Base-by-base conservation (phyloP, 1,140 invertebrate genomes). In the Oncopodura yosiiana region DNA sequence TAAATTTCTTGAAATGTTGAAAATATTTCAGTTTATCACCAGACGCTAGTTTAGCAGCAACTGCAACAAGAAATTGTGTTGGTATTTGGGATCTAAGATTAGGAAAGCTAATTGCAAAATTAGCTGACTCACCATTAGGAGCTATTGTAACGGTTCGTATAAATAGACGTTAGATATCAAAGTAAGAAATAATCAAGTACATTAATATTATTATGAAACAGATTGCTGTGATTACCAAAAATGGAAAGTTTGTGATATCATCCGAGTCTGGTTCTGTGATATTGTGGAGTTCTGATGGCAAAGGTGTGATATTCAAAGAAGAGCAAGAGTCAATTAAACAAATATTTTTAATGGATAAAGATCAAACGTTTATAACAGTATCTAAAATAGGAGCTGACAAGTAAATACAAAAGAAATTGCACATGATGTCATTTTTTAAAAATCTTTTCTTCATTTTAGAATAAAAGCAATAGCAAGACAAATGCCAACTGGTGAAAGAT, bases 91-190 rank as follows among this genome's bases (percentile, higher is more conserved):
- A 94, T 69, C 77, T 94, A n/a, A 77, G 82, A 53, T 82, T 81
- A 1, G 92, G 91, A 1, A 82, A 82, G 66, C 72, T 95, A 9
- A 73, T 86, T 41, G 78, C 85, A 4, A 88, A 90, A 69, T 73
- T 97, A 18, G 89, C 91, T 0, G 91, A 94, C 63, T 91, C 86
- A 66, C 86, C 89, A 0, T 75, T 94, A 3, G 92, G 92, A 1
- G 90, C 93, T 6, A 96, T 97, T 65, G 88, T 97, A 0, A 95
- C 92, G 0, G 87, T n/a, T n/a, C n/a, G n/a, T n/a, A n/a, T n/a
- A n/a, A n/a, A n/a, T n/a, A n/a, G n/a, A n/a, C n/a, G 94, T 63
- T 88, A n/a, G n/a, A n/a, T n/a, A n/a, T n/a, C n/a, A n/a, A n/a
- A n/a, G n/a, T n/a, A n/a, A n/a, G n/a, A n/a, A n/a, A n/a, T n/a